These are phyloP conservation scores for Setophaga petechia DNA, from an alignment of 2,113 vertebrate species.

Conservation along the genomic window DNA sequence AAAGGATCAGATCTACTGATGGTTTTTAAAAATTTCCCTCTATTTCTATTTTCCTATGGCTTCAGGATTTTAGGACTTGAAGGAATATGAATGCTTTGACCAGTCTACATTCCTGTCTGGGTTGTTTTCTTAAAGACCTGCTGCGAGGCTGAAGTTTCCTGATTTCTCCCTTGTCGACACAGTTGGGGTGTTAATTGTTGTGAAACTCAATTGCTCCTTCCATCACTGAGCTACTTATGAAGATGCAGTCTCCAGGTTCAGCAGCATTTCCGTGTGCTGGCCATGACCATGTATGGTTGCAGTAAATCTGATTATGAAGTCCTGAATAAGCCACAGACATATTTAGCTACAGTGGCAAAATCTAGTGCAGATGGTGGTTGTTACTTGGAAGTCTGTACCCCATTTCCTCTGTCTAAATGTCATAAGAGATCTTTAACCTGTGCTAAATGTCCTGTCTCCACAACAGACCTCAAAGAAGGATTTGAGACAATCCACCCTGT, in stretches of 20 bases:
- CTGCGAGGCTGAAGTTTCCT: neutral
- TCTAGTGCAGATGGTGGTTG: neutral
- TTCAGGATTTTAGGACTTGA: neutral
- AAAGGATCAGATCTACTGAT: neutral
- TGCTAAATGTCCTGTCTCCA: neutral
- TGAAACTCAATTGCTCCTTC: neutral
- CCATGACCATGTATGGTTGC: neutral
- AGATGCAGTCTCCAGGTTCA: neutral
- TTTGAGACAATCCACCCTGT: neutral
- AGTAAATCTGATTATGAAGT: neutral
- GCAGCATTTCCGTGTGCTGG: neutral
- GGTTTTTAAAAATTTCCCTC: neutral
- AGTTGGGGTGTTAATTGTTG: neutral
- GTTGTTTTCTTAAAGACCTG: neutral
- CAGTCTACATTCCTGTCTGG: neutral
- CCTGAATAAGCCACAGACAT: neutral
- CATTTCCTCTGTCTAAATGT: neutral
- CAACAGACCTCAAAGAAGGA: neutral
- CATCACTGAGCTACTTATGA: neutral
- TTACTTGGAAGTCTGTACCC: neutral
- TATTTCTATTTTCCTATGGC: neutral
- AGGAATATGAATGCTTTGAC: neutral
- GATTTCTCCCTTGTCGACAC: neutral
- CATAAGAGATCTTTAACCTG: neutral
- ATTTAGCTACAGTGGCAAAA: neutral